Percentiles rank a stretch among this genome's conserved stretches.
Evolutionary conservation across 2,113 vertebrate species (phyloP).

Genomic region (Nycticebus coucang): DNA sequence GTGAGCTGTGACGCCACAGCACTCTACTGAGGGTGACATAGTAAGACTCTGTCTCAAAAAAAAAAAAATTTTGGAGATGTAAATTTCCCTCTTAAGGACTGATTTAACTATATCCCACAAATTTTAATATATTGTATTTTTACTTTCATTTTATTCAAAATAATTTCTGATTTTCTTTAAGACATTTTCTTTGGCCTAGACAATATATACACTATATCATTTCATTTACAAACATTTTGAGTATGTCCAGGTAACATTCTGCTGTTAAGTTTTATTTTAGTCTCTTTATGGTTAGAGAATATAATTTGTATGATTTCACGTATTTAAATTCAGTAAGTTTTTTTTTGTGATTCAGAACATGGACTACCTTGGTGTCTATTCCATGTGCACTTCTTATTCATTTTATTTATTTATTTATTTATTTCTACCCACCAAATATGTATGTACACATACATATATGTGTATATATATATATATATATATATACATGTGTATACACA

Average conservation of each 20-base stretch:
- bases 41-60: too few species aligned
- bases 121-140: neutral
- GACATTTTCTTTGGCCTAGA: neutral
- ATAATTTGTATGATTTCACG: neutral
- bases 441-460: too few species aligned
- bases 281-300: neutral
- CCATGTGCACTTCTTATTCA: neutral
- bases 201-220: neutral
- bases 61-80: neutral
- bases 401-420: too few species aligned
- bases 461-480: too few species aligned
- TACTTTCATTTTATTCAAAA: conserved; percentile 17
- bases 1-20: too few species aligned
- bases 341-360: neutral
- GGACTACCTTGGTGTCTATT: neutral
- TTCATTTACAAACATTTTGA: conserved; percentile 25
- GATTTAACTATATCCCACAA: neutral
- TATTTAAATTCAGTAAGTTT: conserved; percentile 21
- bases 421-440: too few species aligned
- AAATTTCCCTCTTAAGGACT: neutral
- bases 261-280: neutral
- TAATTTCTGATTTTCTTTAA: neutral
- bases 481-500: neutral
- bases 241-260: neutral
- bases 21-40: too few species aligned